These are phyloP conservation scores for Spongia lamella DNA, from an alignment of 37 sponge, comb jelly and placozoan species.

Conservation along the genomic window DNA sequence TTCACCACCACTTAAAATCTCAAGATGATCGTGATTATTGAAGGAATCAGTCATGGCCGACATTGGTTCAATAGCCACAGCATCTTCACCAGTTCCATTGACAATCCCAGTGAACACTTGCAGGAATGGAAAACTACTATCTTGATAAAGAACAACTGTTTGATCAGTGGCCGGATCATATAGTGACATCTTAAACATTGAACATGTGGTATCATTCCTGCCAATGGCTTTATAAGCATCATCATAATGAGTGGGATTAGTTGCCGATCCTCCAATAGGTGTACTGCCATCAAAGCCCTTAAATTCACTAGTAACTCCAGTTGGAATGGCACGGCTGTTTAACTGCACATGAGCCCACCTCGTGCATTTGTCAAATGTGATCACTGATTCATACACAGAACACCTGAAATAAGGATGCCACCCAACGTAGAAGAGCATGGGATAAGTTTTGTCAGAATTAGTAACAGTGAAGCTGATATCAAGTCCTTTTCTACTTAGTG, in stretches of 20 bases:
- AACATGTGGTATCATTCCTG: not conserved
- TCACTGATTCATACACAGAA: conserved; percentile 36
- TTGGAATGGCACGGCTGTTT: conserved; percentile 53
- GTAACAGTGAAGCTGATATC: conserved; percentile 15
- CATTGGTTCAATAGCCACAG: conserved; percentile 81
- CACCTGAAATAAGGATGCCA: conserved; percentile 82
- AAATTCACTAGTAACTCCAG: conserved; percentile 49
- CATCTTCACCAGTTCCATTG: conserved; percentile 24
- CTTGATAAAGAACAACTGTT: conserved; percentile 61
- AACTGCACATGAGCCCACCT: conserved; percentile 58
- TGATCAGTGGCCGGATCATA: conserved; percentile 49
- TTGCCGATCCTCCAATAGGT: conserved; percentile 58
- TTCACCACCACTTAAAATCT: conserved; percentile 62
- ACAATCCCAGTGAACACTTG: conserved; percentile 68
- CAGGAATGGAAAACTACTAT: conserved; percentile 49
- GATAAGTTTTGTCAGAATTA: conserved; percentile 34
- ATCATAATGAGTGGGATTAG: conserved; percentile 62
- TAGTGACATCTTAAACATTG: conserved; percentile 13
- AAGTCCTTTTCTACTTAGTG: conserved; percentile 31
- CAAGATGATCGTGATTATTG: conserved; percentile 71
- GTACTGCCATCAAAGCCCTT: conserved; percentile 34
- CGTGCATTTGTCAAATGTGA: conserved; percentile 45
- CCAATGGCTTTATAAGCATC: conserved; percentile 55
- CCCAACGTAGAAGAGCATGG: conserved; percentile 69
- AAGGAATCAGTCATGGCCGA: conserved; percentile 75